Evolutionary conservation across 1,140 invertebrate species (phyloP).

Genomic region (Archivesica marissinica): DNA sequence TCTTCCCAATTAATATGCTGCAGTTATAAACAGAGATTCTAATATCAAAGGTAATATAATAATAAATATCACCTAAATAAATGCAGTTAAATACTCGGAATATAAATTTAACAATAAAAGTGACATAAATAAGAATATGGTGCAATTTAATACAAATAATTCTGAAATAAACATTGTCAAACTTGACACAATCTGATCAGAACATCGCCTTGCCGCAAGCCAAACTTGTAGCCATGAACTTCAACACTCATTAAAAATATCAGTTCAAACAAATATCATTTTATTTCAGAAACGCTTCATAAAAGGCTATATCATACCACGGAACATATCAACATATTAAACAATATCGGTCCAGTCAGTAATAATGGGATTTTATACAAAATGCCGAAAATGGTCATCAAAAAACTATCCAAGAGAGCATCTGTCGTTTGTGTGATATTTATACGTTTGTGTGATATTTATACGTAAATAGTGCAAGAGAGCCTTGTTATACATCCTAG

Average conservation of each 20-base stretch:
- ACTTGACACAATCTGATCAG: conserved; percentile 57
- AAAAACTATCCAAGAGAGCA: conserved; percentile 12
- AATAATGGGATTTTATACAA: conserved; percentile 15
- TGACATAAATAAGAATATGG: conserved; percentile 53
- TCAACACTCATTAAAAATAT: conserved; percentile 16
- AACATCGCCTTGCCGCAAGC: neutral
- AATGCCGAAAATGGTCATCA: conserved; percentile 4
- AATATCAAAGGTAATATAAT: conserved; percentile 23
- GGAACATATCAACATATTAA: neutral
- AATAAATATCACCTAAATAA: conserved; percentile 45
- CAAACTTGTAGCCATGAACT: neutral
- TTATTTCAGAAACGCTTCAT: conserved; percentile 26
- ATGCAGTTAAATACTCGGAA: conserved; percentile 40
- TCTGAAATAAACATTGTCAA: conserved; percentile 58
- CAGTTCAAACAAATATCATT: conserved; percentile 39
- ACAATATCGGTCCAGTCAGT: neutral
- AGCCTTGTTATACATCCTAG: neutral
- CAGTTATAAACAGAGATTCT: conserved; percentile 1
- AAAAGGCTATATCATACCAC: conserved; percentile 6
- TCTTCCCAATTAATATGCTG: neutral
- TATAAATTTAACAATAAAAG: conserved; percentile 51
- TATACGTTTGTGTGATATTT: too few relatives aligned
- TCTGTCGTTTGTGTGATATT: neutral
- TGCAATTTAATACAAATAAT: conserved; percentile 58
- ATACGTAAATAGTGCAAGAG: neutral